Conservation (phyloP, 2,797 vertebrate species). For the Epinephelus malabaricus region DNA sequence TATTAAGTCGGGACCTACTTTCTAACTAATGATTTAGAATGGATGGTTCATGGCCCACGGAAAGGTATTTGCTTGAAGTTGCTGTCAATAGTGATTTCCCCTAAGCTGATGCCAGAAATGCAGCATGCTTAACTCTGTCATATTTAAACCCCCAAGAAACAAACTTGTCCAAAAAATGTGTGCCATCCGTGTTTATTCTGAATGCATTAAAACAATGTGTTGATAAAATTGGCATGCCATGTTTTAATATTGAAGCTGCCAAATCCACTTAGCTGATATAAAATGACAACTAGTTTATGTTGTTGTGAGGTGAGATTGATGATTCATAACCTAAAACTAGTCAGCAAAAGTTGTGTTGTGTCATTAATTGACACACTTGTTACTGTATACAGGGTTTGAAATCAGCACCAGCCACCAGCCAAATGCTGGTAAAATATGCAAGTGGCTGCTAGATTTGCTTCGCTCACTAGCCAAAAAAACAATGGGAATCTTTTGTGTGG, state of each 20-base stretch:
- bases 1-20: background rate
- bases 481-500: too few relatives aligned
- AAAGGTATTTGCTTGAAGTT: background rate
- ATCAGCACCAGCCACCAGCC: too few relatives aligned
- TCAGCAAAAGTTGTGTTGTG: background rate
- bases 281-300: background rate
- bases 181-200: background rate
- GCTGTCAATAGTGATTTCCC: background rate
- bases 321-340: background rate
- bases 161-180: background rate
- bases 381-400: too few relatives aligned
- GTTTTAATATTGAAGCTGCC: background rate
- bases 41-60: background rate
- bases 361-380: background rate
- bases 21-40: background rate
- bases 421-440: too few relatives aligned
- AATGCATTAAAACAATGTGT: background rate
- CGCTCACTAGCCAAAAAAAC: too few relatives aligned
- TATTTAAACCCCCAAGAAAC: background rate
- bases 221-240: background rate
- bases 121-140: background rate
- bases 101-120: background rate
- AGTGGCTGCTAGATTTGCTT: too few relatives aligned
- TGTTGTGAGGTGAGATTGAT: background rate
- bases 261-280: background rate